These are phyloP conservation scores for Scolopax bukidnonensis DNA, from an alignment of 2,797 vertebrate species.

Conservation along the genomic window DNA sequence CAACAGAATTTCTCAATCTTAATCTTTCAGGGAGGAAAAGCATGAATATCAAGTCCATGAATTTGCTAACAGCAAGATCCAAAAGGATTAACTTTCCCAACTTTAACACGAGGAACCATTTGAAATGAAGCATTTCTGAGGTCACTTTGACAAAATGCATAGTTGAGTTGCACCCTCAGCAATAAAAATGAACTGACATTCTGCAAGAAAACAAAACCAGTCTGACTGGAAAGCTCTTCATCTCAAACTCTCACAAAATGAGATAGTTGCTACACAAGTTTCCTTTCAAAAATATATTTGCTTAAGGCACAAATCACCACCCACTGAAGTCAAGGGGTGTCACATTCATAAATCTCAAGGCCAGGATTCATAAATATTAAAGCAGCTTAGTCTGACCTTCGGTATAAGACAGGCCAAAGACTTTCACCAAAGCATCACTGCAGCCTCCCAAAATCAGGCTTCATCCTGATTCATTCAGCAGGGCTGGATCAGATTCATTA, in stretches of 20 bases:
- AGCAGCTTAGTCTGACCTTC: slow-evolving; percentile 26
- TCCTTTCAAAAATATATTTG: slow-evolving; percentile 33
- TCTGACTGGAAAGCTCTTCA: background rate
- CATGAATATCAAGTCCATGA: slow-evolving; percentile 43
- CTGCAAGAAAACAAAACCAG: slow-evolving; percentile 7
- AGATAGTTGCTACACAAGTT: slow-evolving; percentile 5
- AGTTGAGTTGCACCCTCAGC: background rate
- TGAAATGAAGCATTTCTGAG: slow-evolving; percentile 36
- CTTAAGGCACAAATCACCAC: slow-evolving; percentile 48
- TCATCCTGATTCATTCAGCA: background rate
- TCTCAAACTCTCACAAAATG: background rate
- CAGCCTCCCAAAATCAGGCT: background rate
- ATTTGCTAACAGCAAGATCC: slow-evolving; percentile 45
- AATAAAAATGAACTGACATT: slow-evolving; percentile 18
- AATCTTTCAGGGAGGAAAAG: slow-evolving; percentile 45
- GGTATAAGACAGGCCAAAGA: background rate
- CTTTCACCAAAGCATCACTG: background rate
- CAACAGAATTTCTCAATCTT: slow-evolving; percentile 44
- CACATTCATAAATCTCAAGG: slow-evolving; percentile 45
- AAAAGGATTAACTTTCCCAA: slow-evolving; percentile 40
- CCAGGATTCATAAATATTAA: slow-evolving; percentile 43
- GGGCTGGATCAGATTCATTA: background rate
- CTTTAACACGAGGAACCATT: slow-evolving; percentile 17
- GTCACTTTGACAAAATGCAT: slow-evolving; percentile 16
- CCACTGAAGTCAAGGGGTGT: background rate